Base-by-base conservation (phyloP, 2,888 invertebrate genomes). In the Hirtodrosophila duncani region DNA sequence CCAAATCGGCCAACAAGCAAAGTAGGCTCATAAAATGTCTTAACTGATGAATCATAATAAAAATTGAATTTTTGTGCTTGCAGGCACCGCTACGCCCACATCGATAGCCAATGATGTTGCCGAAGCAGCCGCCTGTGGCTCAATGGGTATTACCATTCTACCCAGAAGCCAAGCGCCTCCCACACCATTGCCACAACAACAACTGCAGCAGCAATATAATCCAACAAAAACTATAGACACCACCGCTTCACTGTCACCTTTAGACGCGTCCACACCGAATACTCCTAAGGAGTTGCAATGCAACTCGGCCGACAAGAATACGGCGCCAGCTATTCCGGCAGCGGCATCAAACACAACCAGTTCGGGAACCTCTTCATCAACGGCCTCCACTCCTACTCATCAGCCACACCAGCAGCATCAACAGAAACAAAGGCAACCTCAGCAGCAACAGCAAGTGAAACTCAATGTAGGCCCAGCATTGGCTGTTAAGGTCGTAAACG, bases 371-470 rank as follows among this genome's bases (percentile, higher is more conserved):
- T 67, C 69, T 2, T 83, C 83, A 14, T 82, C 82, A 18, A 51
- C 82, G 1, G 61, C 78, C 2, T 82, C 83, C 16, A 82, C 82
- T 10, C 83, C 83, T 5, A 79, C 82, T 8, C 83, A 81, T 41
- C 63, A 67, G 24, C 20, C 26, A 2, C 60, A 53, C 14, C 53
- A 38, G 7, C 39, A 14, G 7, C 33, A 38, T 9, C 38, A 45
- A 17, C 6, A 16, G 7, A 33, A 41, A 14, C 45, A 41, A 10
- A 17, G 29, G 23, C 49, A 24, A 17, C n/a, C n/a, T n/a, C 29
- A 33, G 3, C 48, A 38, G 23, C 23, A 27, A 8, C 39, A 16
- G 14, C 23, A 2, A 38, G n/a, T n/a, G n/a, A n/a, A n/a, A n/a
- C n/a, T n/a, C n/a, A n/a, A n/a, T 30, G 5, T 18, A 8, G 29